Conservation (phyloP, 2,888 invertebrate species). For the Eilema caniola region DNA sequence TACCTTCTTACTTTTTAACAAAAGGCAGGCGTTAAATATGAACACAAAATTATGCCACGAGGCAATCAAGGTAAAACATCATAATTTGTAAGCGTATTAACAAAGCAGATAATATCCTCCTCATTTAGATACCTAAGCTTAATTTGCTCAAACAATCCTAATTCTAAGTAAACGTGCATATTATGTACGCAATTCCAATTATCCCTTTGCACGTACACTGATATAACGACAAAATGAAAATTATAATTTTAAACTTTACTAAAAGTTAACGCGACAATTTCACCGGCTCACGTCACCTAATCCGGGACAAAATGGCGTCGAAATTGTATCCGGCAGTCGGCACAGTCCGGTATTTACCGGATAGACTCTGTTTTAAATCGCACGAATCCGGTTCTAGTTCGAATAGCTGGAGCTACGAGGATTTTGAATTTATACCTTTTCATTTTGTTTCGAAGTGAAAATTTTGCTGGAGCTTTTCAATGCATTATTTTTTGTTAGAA, state of each 20-base stretch:
- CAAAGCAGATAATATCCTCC: not conserved
- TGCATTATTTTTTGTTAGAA: conserved; percentile 15
- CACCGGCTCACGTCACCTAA: conserved; percentile 51
- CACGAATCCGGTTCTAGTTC: conserved; percentile 54
- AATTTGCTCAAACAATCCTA: not conserved
- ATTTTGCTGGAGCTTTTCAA: conserved; percentile 19
- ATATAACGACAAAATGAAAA: conserved; percentile 40
- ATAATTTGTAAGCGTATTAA: not conserved
- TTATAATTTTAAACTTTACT: conserved; percentile 54
- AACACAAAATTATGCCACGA: too few species aligned
- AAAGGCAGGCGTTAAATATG: too few species aligned
- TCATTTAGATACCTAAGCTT: not conserved
- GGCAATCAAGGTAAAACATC: not conserved
- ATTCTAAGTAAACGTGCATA: not conserved
- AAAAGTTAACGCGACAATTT: conserved; percentile 52
- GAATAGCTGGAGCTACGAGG: conserved; percentile 48
- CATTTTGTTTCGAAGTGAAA: conserved; percentile 30
- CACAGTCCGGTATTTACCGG: conserved; percentile 60
- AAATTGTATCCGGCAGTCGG: conserved; percentile 57
- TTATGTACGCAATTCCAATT: conserved; percentile 12
- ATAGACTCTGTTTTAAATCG: conserved; percentile 63
- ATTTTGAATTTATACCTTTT: conserved; percentile 56
- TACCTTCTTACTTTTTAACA: too few species aligned
- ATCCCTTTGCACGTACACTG: conserved; percentile 18
- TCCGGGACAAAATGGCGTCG: conserved; percentile 60